Percentiles rank a stretch among this genome's conserved stretches.
Conservation (phyloP, 2,888 invertebrate genomes). For the Gasteruption jaculator region DNA sequence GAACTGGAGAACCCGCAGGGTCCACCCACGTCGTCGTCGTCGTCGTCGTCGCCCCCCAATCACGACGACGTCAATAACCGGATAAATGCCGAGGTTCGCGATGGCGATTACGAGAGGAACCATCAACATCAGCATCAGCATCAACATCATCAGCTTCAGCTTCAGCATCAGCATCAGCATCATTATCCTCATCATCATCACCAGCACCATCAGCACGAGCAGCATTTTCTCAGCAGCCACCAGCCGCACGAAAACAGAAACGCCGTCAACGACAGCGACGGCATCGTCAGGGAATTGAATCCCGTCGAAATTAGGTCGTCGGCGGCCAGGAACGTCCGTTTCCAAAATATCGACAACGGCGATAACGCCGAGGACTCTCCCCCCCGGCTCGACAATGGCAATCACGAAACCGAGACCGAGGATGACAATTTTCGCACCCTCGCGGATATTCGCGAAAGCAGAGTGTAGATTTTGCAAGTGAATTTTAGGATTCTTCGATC, state of each 20-base stretch:
- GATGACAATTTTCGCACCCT: conserved; percentile 39
- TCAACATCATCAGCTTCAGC: conserved; percentile 13
- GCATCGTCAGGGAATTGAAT: too few species aligned
- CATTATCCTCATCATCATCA: background rate
- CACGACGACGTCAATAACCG: background rate
- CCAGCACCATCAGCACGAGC: background rate
- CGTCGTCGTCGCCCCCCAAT: too few species aligned
- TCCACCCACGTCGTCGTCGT: too few species aligned
- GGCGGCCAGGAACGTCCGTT: too few species aligned
- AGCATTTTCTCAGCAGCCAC: background rate
- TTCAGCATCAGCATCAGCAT: conserved; percentile 13
- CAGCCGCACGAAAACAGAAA: background rate
- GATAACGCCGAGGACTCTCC: too few species aligned
- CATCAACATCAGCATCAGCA: conserved; percentile 22
- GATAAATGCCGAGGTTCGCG: background rate
- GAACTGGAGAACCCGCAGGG: conserved; percentile 28
- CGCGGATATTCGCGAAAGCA: conserved; percentile 45
- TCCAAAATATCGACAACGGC: too few species aligned
- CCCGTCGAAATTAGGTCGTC: too few species aligned
- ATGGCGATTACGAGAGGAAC: background rate
- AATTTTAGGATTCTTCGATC: background rate
- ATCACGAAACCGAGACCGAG: conserved; percentile 26
- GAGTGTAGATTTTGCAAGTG: conserved; percentile 31
- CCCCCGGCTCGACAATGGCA: conserved; percentile 15
- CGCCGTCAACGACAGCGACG: background rate